Base-by-base conservation (phyloP, 2,797 vertebrate species). In the Paratrypauchen microcephalus region DNA sequence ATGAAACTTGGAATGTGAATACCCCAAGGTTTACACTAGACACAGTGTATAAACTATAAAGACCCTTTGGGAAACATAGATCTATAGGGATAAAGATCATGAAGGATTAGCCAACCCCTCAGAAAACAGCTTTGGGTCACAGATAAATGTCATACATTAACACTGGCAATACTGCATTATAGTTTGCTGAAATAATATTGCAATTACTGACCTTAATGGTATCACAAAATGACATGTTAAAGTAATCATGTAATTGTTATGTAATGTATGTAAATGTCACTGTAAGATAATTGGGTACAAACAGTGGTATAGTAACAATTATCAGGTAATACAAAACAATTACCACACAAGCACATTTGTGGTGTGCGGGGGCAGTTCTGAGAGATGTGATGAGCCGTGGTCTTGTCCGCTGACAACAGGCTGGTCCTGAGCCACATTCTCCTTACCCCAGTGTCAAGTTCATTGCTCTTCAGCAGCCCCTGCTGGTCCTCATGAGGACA, bases 381-480 rank as follows among this genome's bases (percentile, higher is more conserved):
- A 68, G 68, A 80, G 82, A 82, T 59, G 48, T 72, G 78, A 63
- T 80, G 81, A 85, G 84, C 81, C 79, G 83, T 81, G 86, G 86
- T 86, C 84, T 73, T 73, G 79, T 87, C 61, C 60, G 88, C 80
- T 92, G 91, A 92, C 89, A 92, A 87, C 76, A 90, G 70, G 65
- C 83, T 90, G 90, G 90, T 88, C 82, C 62, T n/a, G 11, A 84
- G 89, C 90, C 89, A 89, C 86, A 88, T 68, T 87, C 75, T 63
- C 55, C 57, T 59, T 69, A 67, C 41, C 16, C 24, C 11, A 39
- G 16, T 0, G 23, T 24, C 19, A 30, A n/a, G 77, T 81, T 36
- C 58, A 48, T 70, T 91, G 83, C 88, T 89, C 89, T 86, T 66
- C 81, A 92, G 91, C 86, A 86, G 86, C 91, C 87, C 90, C 92